phyloP scores from a whole-genome alignment of 37 sponge, comb jelly and placozoan species.

The Cladorhizidae sp. region DNA sequence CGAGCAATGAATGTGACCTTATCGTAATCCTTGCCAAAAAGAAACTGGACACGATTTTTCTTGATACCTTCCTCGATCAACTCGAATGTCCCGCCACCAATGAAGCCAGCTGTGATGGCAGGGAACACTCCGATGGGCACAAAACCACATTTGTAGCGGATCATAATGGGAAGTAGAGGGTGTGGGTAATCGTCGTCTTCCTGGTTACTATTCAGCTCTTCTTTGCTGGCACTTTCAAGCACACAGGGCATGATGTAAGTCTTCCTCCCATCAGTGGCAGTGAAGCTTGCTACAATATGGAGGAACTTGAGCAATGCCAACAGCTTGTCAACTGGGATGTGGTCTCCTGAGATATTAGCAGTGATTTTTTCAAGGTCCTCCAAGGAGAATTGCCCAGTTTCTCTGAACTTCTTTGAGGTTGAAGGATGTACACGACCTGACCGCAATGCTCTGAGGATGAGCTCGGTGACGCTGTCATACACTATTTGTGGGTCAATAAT shows the following conservation, averaged over 20 bases:
- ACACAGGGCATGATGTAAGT: background rate
- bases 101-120: background rate
- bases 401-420: background rate
- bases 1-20: constrained; percentile 1
- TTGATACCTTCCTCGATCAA: background rate
- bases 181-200: no score
- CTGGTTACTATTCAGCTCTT: background rate
- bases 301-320: background rate
- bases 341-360: background rate
- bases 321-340: background rate
- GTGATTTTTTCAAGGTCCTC: background rate
- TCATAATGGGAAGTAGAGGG: background rate
- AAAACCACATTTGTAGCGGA: background rate
- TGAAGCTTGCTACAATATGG: background rate
- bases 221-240: background rate
- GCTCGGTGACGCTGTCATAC: constrained; percentile 6
- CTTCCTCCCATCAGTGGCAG: background rate
- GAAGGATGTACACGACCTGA: background rate
- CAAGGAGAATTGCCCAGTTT: constrained; percentile 13
- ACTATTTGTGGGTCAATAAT: constrained; percentile 18
- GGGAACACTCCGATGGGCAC: constrained; percentile 5
- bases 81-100: background rate
- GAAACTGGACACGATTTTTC: background rate
- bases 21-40: background rate
- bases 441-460: constrained; percentile 14